Percentiles rank a stretch among this genome's conserved stretches.
Conservation (phyloP, 1,140 invertebrate genomes). For the Hyposmocoma kahamanoa region DNA sequence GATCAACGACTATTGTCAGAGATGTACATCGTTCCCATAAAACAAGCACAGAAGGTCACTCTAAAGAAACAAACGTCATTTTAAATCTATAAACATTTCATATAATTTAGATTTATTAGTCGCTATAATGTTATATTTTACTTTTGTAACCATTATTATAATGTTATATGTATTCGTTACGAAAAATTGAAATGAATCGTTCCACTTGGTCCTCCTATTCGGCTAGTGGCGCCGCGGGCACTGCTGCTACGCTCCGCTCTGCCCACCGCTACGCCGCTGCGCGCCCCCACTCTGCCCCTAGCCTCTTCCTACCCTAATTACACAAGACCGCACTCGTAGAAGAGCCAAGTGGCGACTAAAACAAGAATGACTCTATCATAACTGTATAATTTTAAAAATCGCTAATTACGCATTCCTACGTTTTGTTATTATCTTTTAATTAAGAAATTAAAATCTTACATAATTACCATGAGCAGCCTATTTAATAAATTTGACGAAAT, state of each 20-base stretch:
- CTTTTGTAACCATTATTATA: slow-evolving; percentile 70
- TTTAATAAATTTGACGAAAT: slow-evolving; percentile 69
- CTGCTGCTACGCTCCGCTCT: slow-evolving; percentile 11
- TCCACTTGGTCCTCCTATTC: slow-evolving; percentile 32
- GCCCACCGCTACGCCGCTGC: slow-evolving; percentile 8
- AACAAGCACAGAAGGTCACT: slow-evolving; percentile 64
- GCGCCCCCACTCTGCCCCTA: neutral
- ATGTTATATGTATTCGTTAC: slow-evolving; percentile 72
- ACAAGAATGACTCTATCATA: slow-evolving; percentile 63
- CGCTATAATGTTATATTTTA: slow-evolving; percentile 73
- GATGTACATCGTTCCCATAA: slow-evolving; percentile 51
- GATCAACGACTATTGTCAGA: slow-evolving; percentile 62
- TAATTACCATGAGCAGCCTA: slow-evolving; percentile 70
- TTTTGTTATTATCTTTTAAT: slow-evolving; percentile 72
- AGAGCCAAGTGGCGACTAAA: slow-evolving; percentile 41
- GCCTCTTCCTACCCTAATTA: too few species aligned
- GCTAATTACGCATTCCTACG: slow-evolving; percentile 72
- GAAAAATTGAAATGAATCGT: slow-evolving; percentile 55
- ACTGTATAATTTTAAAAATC: slow-evolving; percentile 73
- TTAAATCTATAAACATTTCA: slow-evolving; percentile 73
- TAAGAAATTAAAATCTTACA: slow-evolving; percentile 71
- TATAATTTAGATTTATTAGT: slow-evolving; percentile 73
- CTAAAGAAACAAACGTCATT: slow-evolving; percentile 66
- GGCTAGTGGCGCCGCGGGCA: slow-evolving; percentile 1
- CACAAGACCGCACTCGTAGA: slow-evolving; percentile 7